These are phyloP conservation scores for Myathropa florea DNA, from an alignment of 2,888 invertebrate species.

Conservation along the genomic window DNA sequence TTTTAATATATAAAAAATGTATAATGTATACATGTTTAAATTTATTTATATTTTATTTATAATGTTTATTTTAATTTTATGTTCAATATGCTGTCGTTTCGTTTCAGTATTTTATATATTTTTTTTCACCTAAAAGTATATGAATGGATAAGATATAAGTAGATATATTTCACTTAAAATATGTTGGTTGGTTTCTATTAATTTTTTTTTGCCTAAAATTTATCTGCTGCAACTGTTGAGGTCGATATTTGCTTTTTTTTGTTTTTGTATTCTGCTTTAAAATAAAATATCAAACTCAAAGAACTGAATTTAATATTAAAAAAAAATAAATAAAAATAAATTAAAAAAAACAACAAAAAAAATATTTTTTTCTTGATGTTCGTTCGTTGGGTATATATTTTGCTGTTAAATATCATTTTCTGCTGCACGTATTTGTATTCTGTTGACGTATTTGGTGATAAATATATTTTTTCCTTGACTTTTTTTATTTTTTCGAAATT, in stretches of 20 bases:
- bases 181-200: conserved; percentile 47
- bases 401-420: conserved; percentile 21
- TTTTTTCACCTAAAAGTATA: conserved; percentile 65
- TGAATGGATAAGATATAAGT: conserved; percentile 62
- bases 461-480: conserved; percentile 61
- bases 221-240: conserved; percentile 62
- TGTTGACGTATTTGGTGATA: conserved; percentile 35
- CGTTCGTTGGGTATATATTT: conserved; percentile 51
- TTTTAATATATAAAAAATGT: conserved; percentile 47
- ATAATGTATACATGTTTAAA: conserved; percentile 58
- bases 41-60: conserved; percentile 50
- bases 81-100: conserved; percentile 64
- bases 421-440: conserved; percentile 64
- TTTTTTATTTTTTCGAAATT: conserved; percentile 34
- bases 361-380: conserved; percentile 63
- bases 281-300: conserved; percentile 20
- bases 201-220: conserved; percentile 20
- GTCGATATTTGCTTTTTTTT: conserved; percentile 43
- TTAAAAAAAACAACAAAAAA: conserved; percentile 36
- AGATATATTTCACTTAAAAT: conserved; percentile 49
- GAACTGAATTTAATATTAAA: neutral
- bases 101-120: conserved; percentile 7
- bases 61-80: conserved; percentile 53
- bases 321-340: conserved; percentile 22
- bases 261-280: conserved; percentile 64